phyloP scores from a whole-genome alignment of 2,797 vertebrate genomes.

The Clamator glandarius region DNA sequence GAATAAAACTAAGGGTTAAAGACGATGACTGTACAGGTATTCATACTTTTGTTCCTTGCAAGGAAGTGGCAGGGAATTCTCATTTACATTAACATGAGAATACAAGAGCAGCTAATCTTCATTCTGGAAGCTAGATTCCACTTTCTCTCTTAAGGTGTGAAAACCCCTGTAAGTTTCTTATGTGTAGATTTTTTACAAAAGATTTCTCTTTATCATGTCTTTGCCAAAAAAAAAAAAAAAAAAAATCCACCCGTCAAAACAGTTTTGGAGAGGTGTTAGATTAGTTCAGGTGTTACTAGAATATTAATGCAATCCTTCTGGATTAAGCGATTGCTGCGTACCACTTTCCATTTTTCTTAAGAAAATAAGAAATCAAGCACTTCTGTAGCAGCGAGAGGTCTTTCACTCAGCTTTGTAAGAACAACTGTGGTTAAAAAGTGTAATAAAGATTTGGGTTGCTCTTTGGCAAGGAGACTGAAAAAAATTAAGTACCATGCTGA shows the following conservation, averaged over 20 bases:
- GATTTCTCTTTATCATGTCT: neutral
- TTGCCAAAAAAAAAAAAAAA: neutral
- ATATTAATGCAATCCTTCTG: neutral
- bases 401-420: neutral
- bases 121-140: neutral
- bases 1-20: conserved; percentile 48
- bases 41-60: neutral
- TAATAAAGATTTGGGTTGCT: neutral
- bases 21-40: neutral
- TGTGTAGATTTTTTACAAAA: neutral
- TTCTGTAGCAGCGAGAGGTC: neutral
- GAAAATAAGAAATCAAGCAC: neutral
- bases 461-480: neutral
- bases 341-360: neutral
- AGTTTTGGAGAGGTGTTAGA: neutral
- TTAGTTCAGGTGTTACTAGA: neutral
- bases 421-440: neutral
- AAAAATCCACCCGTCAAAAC: neutral
- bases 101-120: conserved; percentile 2
- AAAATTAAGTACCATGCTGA: neutral
- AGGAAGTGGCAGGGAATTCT: neutral
- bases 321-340: neutral
- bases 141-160: neutral
- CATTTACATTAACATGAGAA: neutral
- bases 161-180: neutral